Evolutionary conservation across 2,113 vertebrate genomes (phyloP), one percentile per base, ranked within the genome.

Genomic region (Salvelinus sp.): DNA sequence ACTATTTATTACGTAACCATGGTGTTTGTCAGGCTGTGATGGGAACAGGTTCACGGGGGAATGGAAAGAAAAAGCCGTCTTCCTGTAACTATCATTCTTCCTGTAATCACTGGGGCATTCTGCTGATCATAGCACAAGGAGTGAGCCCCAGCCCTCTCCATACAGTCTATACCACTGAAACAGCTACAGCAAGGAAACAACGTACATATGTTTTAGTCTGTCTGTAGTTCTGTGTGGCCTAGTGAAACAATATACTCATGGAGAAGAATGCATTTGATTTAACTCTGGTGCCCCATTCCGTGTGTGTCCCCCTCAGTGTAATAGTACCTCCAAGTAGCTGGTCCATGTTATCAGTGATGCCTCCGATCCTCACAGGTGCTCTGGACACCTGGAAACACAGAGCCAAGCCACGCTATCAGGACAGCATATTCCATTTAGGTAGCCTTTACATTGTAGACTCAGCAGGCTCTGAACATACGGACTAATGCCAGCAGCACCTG

Each of bases 261-360:
- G 50, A 54, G 16, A 16, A 54, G 14, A 54, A 44, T 44, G 16
- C 50, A 54, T 54, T 3, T 18, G 50, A 30, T 20, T 18, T 7
- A 28, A 28, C 66, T 68, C 60, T 63, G 60, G 22, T 22, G 60
- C 38, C 66, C 71, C 2, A 44, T 44, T 44, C 9, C 6, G 18
- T 6, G 4, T 57, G 16, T 69, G 25, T 16, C 54, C 28, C 58
- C 58, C 6, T 28, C 44, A 5, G 1, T 83, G 88, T 86, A 72
- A 82, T 84, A 81, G 81, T 86, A 70, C 94, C 91, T 90, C 92
- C 94, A n/a, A 86, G 82, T 9, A 86, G 78, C 1, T 72, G 78
- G 0, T 97, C 95, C 67, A 95, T 92, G 82, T 93, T 94, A 77
- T 96, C 93, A 0, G 83, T 69, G 22, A 87, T 92, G 70, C 78